These are phyloP conservation scores for Aulostomus chinensis DNA, from an alignment of 2,797 vertebrate species.

Conservation along the genomic window DNA sequence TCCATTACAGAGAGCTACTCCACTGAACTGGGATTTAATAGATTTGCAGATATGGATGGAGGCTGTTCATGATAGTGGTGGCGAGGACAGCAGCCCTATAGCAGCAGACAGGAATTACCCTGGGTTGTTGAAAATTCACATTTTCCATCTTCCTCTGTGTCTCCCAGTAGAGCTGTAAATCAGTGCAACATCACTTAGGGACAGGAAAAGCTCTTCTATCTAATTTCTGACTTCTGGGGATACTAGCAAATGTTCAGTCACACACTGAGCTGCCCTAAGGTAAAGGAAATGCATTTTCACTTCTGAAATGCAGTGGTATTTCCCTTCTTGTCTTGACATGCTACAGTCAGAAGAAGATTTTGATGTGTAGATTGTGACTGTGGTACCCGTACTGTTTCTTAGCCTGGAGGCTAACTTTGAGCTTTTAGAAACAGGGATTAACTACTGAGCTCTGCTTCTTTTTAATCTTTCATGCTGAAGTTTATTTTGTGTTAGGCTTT, in stretches of 20 bases:
- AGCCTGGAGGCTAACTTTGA: slow-evolving; percentile 62
- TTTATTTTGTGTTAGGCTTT: slow-evolving; percentile 70
- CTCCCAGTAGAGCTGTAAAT: slow-evolving; percentile 44
- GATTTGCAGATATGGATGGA: no score
- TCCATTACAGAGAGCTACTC: no score
- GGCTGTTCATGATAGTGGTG: no score
- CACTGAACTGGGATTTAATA: no score
- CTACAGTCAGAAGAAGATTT: slow-evolving; percentile 29
- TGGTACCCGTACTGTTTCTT: slow-evolving; percentile 28
- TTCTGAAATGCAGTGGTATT: slow-evolving; percentile 22
- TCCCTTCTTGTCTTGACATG: slow-evolving; percentile 26
- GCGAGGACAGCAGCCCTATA: slow-evolving; percentile 7
- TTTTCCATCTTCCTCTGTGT: slow-evolving; percentile 31
- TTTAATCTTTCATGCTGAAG: slow-evolving; percentile 63
- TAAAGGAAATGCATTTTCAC: slow-evolving; percentile 36
- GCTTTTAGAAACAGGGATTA: slow-evolving; percentile 66
- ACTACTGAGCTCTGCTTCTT: slow-evolving; percentile 40
- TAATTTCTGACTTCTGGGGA: slow-evolving; percentile 44
- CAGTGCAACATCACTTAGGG: slow-evolving; percentile 27
- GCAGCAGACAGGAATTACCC: slow-evolving; percentile 22
- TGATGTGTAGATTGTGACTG: slow-evolving; percentile 27
- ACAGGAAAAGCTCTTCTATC: slow-evolving; percentile 36
- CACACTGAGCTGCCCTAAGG: slow-evolving; percentile 37
- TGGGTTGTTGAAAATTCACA: slow-evolving; percentile 29
- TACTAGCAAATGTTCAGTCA: slow-evolving; percentile 33